Base-by-base conservation (phyloP, 2,888 invertebrate genomes). In the Diaperis boleti region DNA sequence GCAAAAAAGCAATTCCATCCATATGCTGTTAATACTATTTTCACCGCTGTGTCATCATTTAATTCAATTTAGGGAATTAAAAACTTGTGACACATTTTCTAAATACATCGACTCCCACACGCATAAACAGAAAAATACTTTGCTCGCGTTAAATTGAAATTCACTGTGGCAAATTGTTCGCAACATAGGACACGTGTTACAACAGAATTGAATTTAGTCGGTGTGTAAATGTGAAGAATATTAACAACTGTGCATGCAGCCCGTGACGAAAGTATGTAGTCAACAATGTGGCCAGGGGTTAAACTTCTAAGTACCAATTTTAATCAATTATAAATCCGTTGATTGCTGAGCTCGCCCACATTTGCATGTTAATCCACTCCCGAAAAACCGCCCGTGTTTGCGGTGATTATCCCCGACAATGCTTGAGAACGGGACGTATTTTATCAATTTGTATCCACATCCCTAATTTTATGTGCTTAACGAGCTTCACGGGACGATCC, bases 101-200 rank as follows among this genome's bases (percentile, higher is more conserved):
- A 35, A 35, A 13, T 35, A 35, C 3, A 1, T 2, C 14, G 14
- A 8, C 39, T 2, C 1, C 15, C 39, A 39, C 2, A n/a, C 39
- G 15, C 15, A 14, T 35, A 10, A 2, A n/a, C 3, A 2, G 11
- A 35, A 35, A 35, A 10, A 35, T 13, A 10, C 26, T 5, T n/a
- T n/a, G 31, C 31, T 35, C 35, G 6, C 11, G 33, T n/a, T 33
- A 54, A 54, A 54, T 20, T 39, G 41, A 37, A 54, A 39, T 54
- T 54, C 15, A 15, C 29, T 15, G 41, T 54, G 13, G 39, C 26
- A 54, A 54, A 39, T 54, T 54, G 39, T 54, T 37, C 22, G 39
- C 39, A 41, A 54, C 41, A 54, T 41, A 10, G 54, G 11, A 39
- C 54, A 39, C 41, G 54, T 54, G n/a, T 52, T 54, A 41, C 41